phyloP scores from a whole-genome alignment of 2,888 invertebrate species.

The Mantis religiosa region DNA sequence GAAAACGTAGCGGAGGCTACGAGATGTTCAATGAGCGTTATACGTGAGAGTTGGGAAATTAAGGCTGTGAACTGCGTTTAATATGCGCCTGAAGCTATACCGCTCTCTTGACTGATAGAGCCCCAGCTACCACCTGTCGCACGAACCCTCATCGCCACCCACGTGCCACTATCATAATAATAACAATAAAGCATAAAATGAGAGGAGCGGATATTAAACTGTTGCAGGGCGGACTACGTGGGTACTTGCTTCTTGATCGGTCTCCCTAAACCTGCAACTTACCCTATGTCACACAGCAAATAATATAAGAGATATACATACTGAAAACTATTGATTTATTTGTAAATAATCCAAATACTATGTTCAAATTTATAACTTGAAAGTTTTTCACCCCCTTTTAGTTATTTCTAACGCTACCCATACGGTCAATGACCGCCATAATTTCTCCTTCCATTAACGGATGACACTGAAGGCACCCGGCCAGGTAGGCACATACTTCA shows the following conservation, averaged over 20 bases:
- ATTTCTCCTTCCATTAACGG: too few relatives aligned
- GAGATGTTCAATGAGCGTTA: neutral
- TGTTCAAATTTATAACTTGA: too few relatives aligned
- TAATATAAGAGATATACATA: too few relatives aligned
- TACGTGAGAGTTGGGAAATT: neutral
- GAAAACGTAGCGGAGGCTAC: neutral
- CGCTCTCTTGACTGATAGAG: neutral
- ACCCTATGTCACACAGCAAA: too few relatives aligned
- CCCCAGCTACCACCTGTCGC: conserved; percentile 10
- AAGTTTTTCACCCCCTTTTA: too few relatives aligned
- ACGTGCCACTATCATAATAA: neutral
- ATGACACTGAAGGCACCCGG: too few relatives aligned
- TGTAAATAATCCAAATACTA: too few relatives aligned
- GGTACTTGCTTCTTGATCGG: neutral
- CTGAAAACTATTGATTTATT: too few relatives aligned
- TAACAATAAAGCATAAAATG: neutral
- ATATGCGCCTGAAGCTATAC: neutral
- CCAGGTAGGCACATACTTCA: too few relatives aligned
- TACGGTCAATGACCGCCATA: too few relatives aligned
- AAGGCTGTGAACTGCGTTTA: neutral
- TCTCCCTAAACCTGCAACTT: too few relatives aligned
- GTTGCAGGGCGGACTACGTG: neutral
- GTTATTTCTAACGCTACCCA: too few relatives aligned
- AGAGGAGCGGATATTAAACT: conserved; percentile 14
- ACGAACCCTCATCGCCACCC: neutral